Evolutionary conservation across 2,888 invertebrate genomes (phyloP), one percentile per base, ranked within the genome.

Genomic region (Exephanes ischioxanthus): DNA sequence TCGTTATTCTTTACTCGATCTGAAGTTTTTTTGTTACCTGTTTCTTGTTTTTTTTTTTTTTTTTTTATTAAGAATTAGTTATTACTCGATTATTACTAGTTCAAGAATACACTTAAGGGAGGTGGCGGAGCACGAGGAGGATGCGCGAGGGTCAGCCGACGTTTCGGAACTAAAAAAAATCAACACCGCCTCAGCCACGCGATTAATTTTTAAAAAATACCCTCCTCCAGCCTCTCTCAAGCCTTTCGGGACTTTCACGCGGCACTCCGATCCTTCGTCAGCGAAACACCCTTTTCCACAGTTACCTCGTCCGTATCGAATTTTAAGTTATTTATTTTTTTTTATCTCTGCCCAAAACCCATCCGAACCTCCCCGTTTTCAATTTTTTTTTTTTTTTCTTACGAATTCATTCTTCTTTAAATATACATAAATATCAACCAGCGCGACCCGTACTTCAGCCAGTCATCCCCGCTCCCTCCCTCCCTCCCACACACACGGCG

Each of bases 1-100:
- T 48, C 37, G n/a, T 71, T 53, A 4, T 61, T 58, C 58, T 58
- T 58, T 26, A 58, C 58, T 26, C 58, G 58, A 58, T 58, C 14
- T 58, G 58, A 4, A 26, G 9, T 26, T 48, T 70, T 53, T 66
- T 51, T 66, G 26, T 33, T n/a, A 37, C 9, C 26, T 26, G 19
- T 16, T 66, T 26, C n/a, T n/a, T n/a, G n/a, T n/a, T n/a, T n/a
- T n/a, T n/a, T n/a, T 33, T 77, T 77, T 68, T 19, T 77, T 77
- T 72, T 33, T 30, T 30, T 73, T 14, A 80, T 85, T 84, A 79
- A 82, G 68, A 76, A 89, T 90, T 90, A 89, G 81, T 90, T 89
- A 90, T 90, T 89, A 89, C 90, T 91, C 90, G 89, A 91, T 93
- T 92, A 92, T 91, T 91, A 91, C 92, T 92, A 91, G 89, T 85